Percentiles rank a stretch among this genome's conserved stretches.
Evolutionary conservation across 2,888 invertebrate genomes (phyloP).

Genomic region (Nymphalis c-album): DNA sequence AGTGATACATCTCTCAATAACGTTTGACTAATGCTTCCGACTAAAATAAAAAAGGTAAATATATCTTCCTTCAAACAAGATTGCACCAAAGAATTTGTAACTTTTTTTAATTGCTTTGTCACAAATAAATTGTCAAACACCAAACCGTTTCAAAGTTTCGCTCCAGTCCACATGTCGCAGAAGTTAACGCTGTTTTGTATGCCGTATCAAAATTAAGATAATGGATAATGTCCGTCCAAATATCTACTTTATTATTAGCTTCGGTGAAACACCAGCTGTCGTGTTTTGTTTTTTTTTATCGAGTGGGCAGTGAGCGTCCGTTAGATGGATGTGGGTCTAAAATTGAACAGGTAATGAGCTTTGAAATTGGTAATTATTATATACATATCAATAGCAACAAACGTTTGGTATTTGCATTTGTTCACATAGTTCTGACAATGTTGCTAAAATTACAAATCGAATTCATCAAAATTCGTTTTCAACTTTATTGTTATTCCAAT

Average conservation of each 20-base stretch:
- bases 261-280: constrained; percentile 61
- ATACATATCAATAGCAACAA: constrained; percentile 51
- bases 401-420: background rate
- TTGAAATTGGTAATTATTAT: constrained; percentile 75
- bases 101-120: background rate
- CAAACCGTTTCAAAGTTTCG: constrained; percentile 34
- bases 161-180: constrained; percentile 68
- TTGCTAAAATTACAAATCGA: constrained; percentile 25
- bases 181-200: constrained; percentile 76
- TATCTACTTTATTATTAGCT: constrained; percentile 72
- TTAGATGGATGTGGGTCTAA: constrained; percentile 68
- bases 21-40: constrained; percentile 25
- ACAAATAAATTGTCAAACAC: constrained; percentile 1
- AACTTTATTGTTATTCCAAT: constrained; percentile 24
- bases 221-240: constrained; percentile 74
- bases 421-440: background rate
- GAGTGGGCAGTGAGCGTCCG: constrained; percentile 67
- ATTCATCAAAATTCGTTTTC: constrained; percentile 24
- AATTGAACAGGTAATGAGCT: constrained; percentile 70
- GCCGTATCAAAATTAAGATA: constrained; percentile 80
- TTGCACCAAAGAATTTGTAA: background rate
- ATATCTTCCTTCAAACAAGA: background rate
- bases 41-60: background rate
- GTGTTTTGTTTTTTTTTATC: constrained; percentile 52
- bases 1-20: constrained; percentile 29